Percentiles rank a stretch among this genome's conserved stretches.
Conservation (phyloP, 2,113 vertebrate genomes). For the Menura novaehollandiae region DNA sequence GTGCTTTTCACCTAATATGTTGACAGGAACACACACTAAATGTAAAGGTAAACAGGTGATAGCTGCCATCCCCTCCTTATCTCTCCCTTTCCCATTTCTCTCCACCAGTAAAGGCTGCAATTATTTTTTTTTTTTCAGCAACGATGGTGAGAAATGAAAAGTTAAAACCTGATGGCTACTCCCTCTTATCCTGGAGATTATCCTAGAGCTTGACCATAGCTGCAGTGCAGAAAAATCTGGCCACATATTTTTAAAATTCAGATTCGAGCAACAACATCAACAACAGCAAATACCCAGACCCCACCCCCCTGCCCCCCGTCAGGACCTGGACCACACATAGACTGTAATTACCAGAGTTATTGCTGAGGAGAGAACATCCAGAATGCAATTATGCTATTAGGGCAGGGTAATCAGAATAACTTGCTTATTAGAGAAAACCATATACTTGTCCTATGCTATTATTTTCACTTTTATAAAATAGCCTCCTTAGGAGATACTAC, state of each 20-base stretch:
- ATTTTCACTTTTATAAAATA: background rate
- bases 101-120: background rate
- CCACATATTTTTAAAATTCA: background rate
- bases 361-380: background rate
- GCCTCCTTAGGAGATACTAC: background rate
- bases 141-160: background rate
- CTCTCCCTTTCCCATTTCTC: background rate
- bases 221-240: background rate
- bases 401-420: background rate
- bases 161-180: background rate
- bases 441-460: background rate
- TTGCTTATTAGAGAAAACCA: background rate
- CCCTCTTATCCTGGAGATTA: background rate
- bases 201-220: background rate
- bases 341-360: background rate
- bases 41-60: background rate
- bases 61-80: background rate
- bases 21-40: background rate
- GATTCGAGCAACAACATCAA: background rate
- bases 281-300: background rate
- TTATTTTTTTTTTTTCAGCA: background rate
- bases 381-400: conserved; percentile 22
- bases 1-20: background rate
- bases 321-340: background rate
- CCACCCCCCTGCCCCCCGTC: background rate